phyloP scores from a whole-genome alignment of 2,888 invertebrate genomes.

The Rhagonycha lutea region DNA sequence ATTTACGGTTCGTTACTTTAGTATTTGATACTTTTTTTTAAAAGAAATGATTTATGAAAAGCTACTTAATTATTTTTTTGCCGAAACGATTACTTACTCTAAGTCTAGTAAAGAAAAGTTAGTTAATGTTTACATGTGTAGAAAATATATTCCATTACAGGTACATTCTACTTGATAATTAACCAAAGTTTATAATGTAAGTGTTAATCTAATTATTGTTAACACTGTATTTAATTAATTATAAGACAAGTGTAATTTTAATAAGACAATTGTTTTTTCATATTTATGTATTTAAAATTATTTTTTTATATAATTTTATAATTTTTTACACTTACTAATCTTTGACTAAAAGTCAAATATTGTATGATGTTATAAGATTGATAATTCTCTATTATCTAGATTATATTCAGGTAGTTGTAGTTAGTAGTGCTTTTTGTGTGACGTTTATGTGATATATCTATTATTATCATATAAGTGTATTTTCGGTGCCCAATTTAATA shows the following conservation, averaged over 20 bases:
- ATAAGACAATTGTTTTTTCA: conserved; percentile 41
- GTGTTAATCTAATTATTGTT: conserved; percentile 40
- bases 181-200: conserved; percentile 49
- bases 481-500: conserved; percentile 36
- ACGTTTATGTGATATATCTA: conserved; percentile 58
- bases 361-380: conserved; percentile 46
- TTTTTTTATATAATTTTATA: conserved; percentile 52
- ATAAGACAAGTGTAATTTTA: conserved; percentile 45
- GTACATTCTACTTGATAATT: conserved; percentile 46
- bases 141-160: conserved; percentile 34
- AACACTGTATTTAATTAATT: conserved; percentile 43
- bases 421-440: conserved; percentile 59
- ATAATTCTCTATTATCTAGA: conserved; percentile 49
- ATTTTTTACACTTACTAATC: conserved; percentile 49
- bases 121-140: background rate
- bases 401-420: conserved; percentile 51
- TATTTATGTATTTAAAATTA: conserved; percentile 44
- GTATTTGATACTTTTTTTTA: background rate
- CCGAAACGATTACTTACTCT: background rate
- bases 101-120: background rate
- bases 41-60: background rate
- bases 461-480: conserved; percentile 41
- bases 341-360: conserved; percentile 42
- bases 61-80: background rate
- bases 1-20: background rate